Conservation (phyloP, 2,888 invertebrate genomes). For the Notodonta ziczac region DNA sequence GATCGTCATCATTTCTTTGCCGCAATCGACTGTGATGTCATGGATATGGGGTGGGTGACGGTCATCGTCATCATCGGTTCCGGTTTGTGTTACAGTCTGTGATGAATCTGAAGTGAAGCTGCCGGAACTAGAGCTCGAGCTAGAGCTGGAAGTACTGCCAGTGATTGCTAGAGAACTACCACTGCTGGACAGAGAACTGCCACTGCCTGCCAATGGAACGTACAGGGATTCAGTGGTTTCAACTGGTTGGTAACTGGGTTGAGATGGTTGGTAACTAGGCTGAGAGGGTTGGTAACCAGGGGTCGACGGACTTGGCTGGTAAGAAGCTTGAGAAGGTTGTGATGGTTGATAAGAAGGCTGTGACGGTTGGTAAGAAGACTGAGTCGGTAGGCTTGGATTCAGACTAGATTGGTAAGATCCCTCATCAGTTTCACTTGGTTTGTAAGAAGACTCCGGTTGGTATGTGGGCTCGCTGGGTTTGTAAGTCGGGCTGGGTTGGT, state of each 20-base stretch:
- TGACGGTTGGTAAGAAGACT: constrained; percentile 42
- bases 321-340: constrained; percentile 49
- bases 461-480: constrained; percentile 41
- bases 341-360: constrained; percentile 21
- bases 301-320: constrained; percentile 51
- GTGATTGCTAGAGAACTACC: background rate
- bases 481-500: constrained; percentile 34
- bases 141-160: constrained; percentile 12
- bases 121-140: constrained; percentile 19
- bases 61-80: constrained; percentile 81
- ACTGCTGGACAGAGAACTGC: constrained; percentile 8
- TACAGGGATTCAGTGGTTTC: constrained; percentile 33
- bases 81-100: constrained; percentile 30
- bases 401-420: constrained; percentile 35
- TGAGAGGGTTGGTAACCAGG: constrained; percentile 43
- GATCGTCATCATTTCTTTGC: constrained; percentile 93
- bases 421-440: constrained; percentile 23
- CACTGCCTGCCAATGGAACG: constrained; percentile 5
- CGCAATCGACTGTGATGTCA: constrained; percentile 90
- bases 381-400: constrained; percentile 41
- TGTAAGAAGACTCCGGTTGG: constrained; percentile 21
- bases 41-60: constrained; percentile 91
- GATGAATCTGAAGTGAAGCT: constrained; percentile 20
- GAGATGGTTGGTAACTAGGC: constrained; percentile 34
- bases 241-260: constrained; percentile 36